Percentiles rank a stretch among this genome's conserved stretches.
These are phyloP conservation scores for Microtus montanus DNA, from an alignment of 2,113 vertebrate species.

Conservation along the genomic window DNA sequence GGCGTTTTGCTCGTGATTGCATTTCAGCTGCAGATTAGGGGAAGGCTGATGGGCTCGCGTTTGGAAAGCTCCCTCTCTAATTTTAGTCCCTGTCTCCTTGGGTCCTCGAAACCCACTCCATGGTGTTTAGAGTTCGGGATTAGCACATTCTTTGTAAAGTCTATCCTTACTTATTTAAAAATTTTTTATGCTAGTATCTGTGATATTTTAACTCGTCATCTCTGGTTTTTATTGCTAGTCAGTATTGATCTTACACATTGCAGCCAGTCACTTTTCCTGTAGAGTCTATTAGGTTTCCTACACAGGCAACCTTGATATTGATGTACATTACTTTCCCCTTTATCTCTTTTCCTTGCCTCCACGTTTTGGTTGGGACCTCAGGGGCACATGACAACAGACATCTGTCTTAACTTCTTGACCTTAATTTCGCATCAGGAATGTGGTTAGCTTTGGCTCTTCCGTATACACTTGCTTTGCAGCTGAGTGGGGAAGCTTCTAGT, in stretches of 20 bases:
- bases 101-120: background rate
- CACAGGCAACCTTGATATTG: background rate
- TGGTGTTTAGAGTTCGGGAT: background rate
- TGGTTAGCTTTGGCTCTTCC: background rate
- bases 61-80: background rate
- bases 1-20: background rate
- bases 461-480: background rate
- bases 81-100: background rate
- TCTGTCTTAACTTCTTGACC: background rate
- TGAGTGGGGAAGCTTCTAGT: background rate
- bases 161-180: background rate
- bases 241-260: constrained; percentile 20
- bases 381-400: background rate
- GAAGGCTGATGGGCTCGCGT: background rate
- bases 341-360: background rate
- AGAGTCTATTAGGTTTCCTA: constrained; percentile 7
- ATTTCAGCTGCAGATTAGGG: background rate
- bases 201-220: background rate
- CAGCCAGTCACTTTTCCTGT: background rate
- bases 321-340: background rate
- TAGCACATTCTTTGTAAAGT: background rate
- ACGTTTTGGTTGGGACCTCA: background rate
- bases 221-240: background rate
- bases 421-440: background rate
- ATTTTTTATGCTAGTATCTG: background rate